Base-by-base conservation (phyloP, 2,797 vertebrate genomes). In the Salarias fasciatus region DNA sequence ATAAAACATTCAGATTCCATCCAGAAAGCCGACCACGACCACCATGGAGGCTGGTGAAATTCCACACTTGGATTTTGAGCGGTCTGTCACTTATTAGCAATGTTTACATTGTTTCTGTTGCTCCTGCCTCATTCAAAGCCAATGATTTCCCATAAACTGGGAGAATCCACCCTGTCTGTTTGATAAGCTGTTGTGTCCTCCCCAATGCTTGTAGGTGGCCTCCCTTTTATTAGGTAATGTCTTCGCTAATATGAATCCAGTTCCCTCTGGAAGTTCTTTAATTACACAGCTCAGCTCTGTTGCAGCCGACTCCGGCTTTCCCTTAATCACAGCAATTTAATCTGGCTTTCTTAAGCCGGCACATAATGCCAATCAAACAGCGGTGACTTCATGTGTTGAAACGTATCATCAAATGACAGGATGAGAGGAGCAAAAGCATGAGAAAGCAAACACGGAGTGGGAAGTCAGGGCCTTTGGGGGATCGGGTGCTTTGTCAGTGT, bases 371-470 rank as follows among this genome's bases (percentile, higher is more conserved):
- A 69, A 67, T 77, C 56, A 71, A 37, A 48, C 33, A 13, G 52
- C 4, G 33, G 47, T 80, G 83, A 82, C 38, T 33, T 85, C 77
- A 79, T 84, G 49, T 49, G 44, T 35, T 63, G 65, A 74, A 79
- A 53, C 58, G 53, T 31, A 18, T 53, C 52, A 36, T 58, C 37
- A 24, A 33, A 43, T 47, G 29, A 35, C 43, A 47, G 18, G 52
- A 58, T 3, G 7, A 28, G 36, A 18, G 35, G 54, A 69, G 8
- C 10, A 61, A 45, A 41, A 72, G 58, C 42, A 18, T 46, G 14
- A 48, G 53, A 60, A 49, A 77, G 64, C 40, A 57, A 64, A 83
- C 38, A 51, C 8, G 6, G 49, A 50, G 64, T 70, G 61, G 68
- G 64, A 30, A 62, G 38, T 29, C 7, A 36, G 41, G 31, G 8